A percentile compares a stretch with the other conserved stretches of the same genome.
phyloP scores from a whole-genome alignment of 2,113 vertebrate genomes.

The Hystrix brachyura region DNA sequence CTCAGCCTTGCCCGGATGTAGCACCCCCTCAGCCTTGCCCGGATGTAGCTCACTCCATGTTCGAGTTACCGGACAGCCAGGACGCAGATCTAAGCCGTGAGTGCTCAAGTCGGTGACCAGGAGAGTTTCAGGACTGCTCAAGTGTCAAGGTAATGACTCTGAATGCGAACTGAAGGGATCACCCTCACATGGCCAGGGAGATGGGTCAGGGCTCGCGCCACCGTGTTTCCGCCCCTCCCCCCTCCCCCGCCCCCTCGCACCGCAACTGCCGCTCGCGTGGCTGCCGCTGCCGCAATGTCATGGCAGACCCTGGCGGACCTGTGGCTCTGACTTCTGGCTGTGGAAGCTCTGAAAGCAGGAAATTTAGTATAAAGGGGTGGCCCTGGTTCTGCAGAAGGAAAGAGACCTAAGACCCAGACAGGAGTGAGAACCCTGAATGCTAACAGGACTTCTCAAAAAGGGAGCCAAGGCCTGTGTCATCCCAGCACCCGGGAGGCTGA shows the following conservation, averaged over 20 bases:
- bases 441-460: neutral
- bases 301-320: neutral
- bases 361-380: neutral
- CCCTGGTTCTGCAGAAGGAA: neutral
- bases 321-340: neutral
- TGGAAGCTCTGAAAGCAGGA: neutral
- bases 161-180: neutral
- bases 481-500: neutral
- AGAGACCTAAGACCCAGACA: neutral
- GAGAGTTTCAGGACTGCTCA: neutral
- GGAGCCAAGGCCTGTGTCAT: neutral
- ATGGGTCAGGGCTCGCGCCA: neutral
- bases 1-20: neutral
- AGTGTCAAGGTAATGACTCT: neutral
- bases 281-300: neutral
- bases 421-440: neutral
- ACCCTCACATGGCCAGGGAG: neutral
- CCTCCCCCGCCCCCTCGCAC: no score
- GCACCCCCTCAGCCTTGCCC: neutral
- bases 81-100: rapidly evolving
- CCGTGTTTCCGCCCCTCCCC: rapidly evolving
- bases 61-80: neutral
- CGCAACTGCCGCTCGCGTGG: neutral
- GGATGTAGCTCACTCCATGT: neutral
- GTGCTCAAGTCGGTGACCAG: no score